A percentile compares a stretch with the other conserved stretches of the same genome.
phyloP scores from a whole-genome alignment of 2,888 invertebrate species.

The Hipparchia sbordonii region DNA sequence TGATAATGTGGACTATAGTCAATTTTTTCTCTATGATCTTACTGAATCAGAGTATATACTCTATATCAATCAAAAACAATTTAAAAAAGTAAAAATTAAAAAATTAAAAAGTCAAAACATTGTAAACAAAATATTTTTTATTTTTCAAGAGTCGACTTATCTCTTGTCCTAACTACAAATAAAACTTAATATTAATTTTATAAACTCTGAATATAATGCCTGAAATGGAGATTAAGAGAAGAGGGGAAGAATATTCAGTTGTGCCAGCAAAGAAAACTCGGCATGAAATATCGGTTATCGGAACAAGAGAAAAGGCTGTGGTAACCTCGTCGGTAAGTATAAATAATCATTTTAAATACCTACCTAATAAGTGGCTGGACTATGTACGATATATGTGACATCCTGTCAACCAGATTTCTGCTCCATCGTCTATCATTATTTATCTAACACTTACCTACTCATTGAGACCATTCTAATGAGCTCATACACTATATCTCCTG shows the following conservation, averaged over 20 bases:
- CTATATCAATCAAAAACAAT: background rate
- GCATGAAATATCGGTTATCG: slow-evolving; percentile 87
- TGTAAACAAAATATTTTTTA: background rate
- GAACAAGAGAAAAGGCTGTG: slow-evolving; percentile 89
- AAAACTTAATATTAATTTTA: background rate
- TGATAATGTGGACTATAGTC: background rate
- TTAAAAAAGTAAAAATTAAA: background rate
- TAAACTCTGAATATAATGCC: slow-evolving; percentile 55
- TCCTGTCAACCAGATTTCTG: too few species aligned
- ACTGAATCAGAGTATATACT: background rate
- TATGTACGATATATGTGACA: too few species aligned
- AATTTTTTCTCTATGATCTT: background rate
- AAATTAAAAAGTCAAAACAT: slow-evolving; percentile 25
- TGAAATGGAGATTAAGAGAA: slow-evolving; percentile 83
- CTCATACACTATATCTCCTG: too few species aligned
- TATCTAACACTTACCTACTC: too few species aligned
- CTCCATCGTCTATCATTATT: too few species aligned
- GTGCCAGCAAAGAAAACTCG: slow-evolving; percentile 86
- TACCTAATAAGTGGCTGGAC: too few species aligned
- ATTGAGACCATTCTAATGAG: too few species aligned
- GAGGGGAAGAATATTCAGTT: slow-evolving; percentile 84
- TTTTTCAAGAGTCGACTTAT: background rate
- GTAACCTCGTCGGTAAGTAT: slow-evolving; percentile 86
- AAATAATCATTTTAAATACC: slow-evolving; percentile 1
- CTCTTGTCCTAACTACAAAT: too few species aligned